phyloP scores from a whole-genome alignment of 2,888 invertebrate species.

The Pristionchus entomophagus region DNA sequence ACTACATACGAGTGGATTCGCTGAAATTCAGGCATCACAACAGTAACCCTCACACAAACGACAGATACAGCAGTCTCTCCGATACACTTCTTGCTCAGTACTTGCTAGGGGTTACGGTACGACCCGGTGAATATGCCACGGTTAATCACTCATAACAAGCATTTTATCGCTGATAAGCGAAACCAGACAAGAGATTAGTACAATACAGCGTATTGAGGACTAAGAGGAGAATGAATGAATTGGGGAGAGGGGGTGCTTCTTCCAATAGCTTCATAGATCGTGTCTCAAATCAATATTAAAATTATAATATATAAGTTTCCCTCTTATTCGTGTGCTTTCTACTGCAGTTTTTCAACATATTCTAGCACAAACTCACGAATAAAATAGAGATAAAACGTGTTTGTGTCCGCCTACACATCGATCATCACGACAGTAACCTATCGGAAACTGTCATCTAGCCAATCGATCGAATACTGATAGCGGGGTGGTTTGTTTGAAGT shows the following conservation, averaged over 20 bases:
- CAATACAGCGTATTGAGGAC: constrained; percentile 22
- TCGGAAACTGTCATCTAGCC: neutral
- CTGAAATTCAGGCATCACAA: neutral
- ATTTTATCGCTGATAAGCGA: constrained; percentile 30
- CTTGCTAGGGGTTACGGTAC: neutral
- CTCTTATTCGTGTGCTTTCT: no score
- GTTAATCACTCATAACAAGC: neutral
- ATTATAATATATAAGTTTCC: no score
- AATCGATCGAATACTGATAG: neutral
- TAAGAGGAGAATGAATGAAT: neutral
- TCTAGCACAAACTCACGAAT: no score
- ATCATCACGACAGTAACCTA: neutral
- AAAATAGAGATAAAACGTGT: no score
- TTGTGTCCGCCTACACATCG: neutral
- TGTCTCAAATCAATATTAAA: no score
- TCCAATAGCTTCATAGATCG: neutral
- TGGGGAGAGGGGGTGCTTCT: neutral
- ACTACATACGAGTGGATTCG: constrained; percentile 7
- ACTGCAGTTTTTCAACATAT: no score
- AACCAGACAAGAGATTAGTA: constrained; percentile 1
- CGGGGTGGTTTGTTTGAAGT: no score
- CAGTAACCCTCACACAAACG: neutral
- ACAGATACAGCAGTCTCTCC: constrained; percentile 20
- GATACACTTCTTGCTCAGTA: neutral
- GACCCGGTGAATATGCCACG: neutral